Conservation (phyloP, 2,888 invertebrate species). For the Galerucella nymphaeae region DNA sequence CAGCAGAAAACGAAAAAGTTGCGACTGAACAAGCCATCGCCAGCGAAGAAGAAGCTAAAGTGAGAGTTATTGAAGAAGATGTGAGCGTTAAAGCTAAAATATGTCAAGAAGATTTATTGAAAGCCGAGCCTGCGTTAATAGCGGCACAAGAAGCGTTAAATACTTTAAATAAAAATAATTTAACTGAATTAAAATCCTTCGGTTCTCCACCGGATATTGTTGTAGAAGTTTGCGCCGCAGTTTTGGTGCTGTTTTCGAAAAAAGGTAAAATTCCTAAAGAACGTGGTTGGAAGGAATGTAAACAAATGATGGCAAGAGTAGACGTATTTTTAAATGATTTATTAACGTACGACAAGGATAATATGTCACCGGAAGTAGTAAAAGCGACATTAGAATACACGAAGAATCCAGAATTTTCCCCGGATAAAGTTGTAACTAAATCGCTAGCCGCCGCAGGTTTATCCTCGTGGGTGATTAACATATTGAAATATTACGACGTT, state of each 20-base stretch:
- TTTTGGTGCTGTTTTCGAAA: conserved; percentile 84
- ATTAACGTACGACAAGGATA: conserved; percentile 91
- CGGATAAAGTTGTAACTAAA: conserved; percentile 85
- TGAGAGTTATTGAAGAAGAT: conserved; percentile 88
- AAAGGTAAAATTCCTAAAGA: conserved; percentile 92
- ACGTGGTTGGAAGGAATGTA: conserved; percentile 91
- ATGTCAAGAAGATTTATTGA: conserved; percentile 89
- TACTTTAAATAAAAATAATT: conserved; percentile 91
- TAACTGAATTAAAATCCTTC: conserved; percentile 95
- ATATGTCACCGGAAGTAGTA: conserved; percentile 88
- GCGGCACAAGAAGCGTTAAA: conserved; percentile 93
- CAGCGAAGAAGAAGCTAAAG: conserved; percentile 89
- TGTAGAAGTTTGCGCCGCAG: conserved; percentile 86
- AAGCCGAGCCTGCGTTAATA: conserved; percentile 89
- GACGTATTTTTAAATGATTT: conserved; percentile 87
- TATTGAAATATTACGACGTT: conserved; percentile 88
- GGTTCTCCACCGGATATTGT: conserved; percentile 92
- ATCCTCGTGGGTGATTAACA: conserved; percentile 95
- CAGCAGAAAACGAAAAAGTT: conserved; percentile 91
- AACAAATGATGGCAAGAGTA: conserved; percentile 90
- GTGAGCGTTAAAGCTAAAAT: conserved; percentile 86
- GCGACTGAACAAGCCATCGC: conserved; percentile 86
- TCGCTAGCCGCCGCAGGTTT: conserved; percentile 93
- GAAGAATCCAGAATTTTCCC: conserved; percentile 82
- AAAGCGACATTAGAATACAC: conserved; percentile 78